These are phyloP conservation scores for Argyrosomus regius DNA, from an alignment of 2,797 vertebrate species.

Conservation along the genomic window DNA sequence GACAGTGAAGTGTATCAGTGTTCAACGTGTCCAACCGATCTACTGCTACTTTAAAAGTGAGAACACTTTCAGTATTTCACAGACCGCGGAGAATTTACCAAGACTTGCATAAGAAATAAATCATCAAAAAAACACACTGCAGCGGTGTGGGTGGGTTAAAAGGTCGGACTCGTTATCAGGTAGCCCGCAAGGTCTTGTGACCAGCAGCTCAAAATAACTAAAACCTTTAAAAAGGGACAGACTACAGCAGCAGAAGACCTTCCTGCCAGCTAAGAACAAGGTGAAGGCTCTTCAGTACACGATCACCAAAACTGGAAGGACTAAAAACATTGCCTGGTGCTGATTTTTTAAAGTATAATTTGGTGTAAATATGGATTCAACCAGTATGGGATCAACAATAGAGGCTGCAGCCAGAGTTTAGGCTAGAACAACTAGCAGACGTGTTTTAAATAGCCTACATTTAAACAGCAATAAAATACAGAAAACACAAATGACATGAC, in stretches of 20 bases:
- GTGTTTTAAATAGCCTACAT: too few species aligned
- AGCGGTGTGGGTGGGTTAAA: neutral
- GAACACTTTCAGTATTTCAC: slow-evolving; percentile 21
- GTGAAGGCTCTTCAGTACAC: neutral
- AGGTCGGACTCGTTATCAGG: slow-evolving; percentile 6
- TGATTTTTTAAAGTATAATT: neutral
- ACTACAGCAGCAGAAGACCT: neutral
- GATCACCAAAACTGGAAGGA: neutral
- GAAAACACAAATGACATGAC: too few species aligned
- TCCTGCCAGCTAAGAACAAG: neutral
- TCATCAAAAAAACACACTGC: neutral
- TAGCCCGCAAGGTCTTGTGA: neutral
- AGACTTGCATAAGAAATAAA: slow-evolving; percentile 17
- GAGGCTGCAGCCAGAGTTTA: too few species aligned
- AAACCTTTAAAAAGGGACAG: neutral
- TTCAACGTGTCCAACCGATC: slow-evolving; percentile 26
- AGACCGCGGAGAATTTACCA: slow-evolving; percentile 5
- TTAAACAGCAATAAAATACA: too few species aligned
- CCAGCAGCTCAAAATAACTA: neutral
- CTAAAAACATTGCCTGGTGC: neutral
- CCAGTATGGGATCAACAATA: neutral
- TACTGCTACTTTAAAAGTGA: slow-evolving; percentile 1
- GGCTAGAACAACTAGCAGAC: too few species aligned
- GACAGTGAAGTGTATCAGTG: neutral
- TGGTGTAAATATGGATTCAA: neutral